Base-by-base conservation (phyloP, 2,797 vertebrate species). In the Mormyrops boulengeri region DNA sequence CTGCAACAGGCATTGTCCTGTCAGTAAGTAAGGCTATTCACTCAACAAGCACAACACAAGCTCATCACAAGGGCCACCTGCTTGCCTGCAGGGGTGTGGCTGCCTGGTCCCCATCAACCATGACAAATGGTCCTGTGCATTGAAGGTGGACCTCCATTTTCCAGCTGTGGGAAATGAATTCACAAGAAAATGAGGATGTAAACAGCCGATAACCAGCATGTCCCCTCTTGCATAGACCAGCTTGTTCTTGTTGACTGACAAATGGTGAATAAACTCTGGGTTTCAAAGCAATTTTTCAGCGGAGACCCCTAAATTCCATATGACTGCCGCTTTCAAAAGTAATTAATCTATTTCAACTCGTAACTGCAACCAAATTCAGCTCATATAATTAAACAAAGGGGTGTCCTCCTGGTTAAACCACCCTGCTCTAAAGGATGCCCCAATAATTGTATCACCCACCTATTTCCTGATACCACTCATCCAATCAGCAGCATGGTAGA, bases 271-370 rank as follows among this genome's bases (percentile, higher is more conserved):
- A 47, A 47, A 62, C 38, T 17, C 52, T 60, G 85, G 52, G 22
- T 87, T 57, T n/a, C 52, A 41, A 26, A 55, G 85, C 85, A 87
- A 9, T 62, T 66, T 4, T 47, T 44, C 8, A 11, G 57, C 0
- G 11, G 53, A 34, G 6, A 26, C 14, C 30, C 4, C 53, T 22
- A 62, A 62, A 41, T 41, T 55, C 12, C 49, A 53, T 57, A 52
- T 19, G 30, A n/a, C 80, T 62, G 87, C 87, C 22, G 57, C 53
- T 57, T 88, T 44, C 57, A 66, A 88, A 88, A 60, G 53, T 66
- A 41, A 66, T 62, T 66, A 62, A 88, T 88, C 53, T 52, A 66
- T 17, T 66, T 62, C 11, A 66, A 44, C 53, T 57, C 14, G 8
- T 53, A 41, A 22, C 11, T 19, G n/a, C 34, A 60, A 53, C 22